A percentile compares a stretch with the other conserved stretches of the same genome.
Conservation (phyloP, 2,888 invertebrate species). For the Lymantria dispar region DNA sequence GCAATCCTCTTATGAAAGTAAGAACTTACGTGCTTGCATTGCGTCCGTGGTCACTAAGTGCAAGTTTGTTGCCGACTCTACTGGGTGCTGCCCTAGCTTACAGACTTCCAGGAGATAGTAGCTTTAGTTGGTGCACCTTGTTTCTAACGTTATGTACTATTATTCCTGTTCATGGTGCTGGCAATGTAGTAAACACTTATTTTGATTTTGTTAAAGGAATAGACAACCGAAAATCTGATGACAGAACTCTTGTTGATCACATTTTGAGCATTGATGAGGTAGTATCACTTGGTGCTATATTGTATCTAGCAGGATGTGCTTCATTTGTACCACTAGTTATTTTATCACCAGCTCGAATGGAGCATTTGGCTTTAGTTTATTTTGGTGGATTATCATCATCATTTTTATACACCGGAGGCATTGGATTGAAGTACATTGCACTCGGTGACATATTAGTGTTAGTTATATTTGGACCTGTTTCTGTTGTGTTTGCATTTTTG, state of each 20-base stretch:
- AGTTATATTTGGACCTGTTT: slow-evolving; percentile 96
- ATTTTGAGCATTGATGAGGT: slow-evolving; percentile 88
- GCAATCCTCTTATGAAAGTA: slow-evolving; percentile 90
- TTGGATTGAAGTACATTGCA: slow-evolving; percentile 97
- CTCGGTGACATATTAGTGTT: slow-evolving; percentile 95
- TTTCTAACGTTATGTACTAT: slow-evolving; percentile 93
- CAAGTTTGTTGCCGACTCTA: slow-evolving; percentile 94
- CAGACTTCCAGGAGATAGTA: slow-evolving; percentile 87
- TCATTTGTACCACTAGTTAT: slow-evolving; percentile 90
- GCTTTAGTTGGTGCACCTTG: slow-evolving; percentile 91
- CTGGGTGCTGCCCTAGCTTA: slow-evolving; percentile 95
- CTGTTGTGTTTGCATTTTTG: slow-evolving; percentile 96
- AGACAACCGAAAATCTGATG: slow-evolving; percentile 96
- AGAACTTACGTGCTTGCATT: slow-evolving; percentile 94
- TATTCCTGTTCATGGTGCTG: slow-evolving; percentile 96
- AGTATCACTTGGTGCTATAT: slow-evolving; percentile 92
- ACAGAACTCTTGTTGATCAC: slow-evolving; percentile 96
- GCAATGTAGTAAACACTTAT: slow-evolving; percentile 98
- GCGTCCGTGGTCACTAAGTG: slow-evolving; percentile 96
- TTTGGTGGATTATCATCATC: slow-evolving; percentile 97
- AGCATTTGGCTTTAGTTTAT: slow-evolving; percentile 96
- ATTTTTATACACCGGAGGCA: slow-evolving; percentile 98
- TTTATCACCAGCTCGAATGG: slow-evolving; percentile 95
- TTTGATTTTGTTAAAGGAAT: slow-evolving; percentile 97
- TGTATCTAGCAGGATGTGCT: slow-evolving; percentile 93